Evolutionary conservation across 1,140 invertebrate genomes (phyloP).

Genomic region (Drosophila kepulauana): DNA sequence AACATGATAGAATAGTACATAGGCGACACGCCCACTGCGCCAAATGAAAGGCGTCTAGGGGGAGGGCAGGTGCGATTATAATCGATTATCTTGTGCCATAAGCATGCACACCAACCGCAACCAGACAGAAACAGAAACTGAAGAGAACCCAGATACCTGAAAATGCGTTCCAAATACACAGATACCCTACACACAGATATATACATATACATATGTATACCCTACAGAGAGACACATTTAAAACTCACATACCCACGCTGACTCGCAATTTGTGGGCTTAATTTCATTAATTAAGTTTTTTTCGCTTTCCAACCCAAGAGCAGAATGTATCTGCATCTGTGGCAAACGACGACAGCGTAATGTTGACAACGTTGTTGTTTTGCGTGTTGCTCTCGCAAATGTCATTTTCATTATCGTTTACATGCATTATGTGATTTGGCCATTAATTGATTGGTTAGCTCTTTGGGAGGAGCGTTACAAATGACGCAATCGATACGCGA

Average conservation of each 20-base stretch:
- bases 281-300: conserved; percentile 73
- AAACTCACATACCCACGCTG: conserved; percentile 10
- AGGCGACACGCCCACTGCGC: conserved; percentile 34
- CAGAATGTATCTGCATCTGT: conserved; percentile 57
- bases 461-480: conserved; percentile 32
- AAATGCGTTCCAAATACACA: conserved; percentile 22
- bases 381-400: conserved; percentile 56
- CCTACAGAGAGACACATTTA: not conserved
- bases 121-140: conserved; percentile 4
- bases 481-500: conserved; percentile 56
- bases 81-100: conserved; percentile 64
- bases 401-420: conserved; percentile 78
- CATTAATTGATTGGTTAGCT: conserved; percentile 73
- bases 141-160: conserved; percentile 29
- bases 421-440: conserved; percentile 79
- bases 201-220: no score
- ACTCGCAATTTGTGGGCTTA: conserved; percentile 57
- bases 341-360: not conserved
- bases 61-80: conserved; percentile 49
- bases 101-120: conserved; percentile 14
- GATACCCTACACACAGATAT: not conserved
- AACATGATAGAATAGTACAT: conserved; percentile 29
- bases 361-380: conserved; percentile 27
- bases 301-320: not conserved
- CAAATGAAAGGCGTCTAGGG: conserved; percentile 13